phyloP scores from a whole-genome alignment of 1,140 invertebrate genomes.

The Dinoponera quadriceps region DNA sequence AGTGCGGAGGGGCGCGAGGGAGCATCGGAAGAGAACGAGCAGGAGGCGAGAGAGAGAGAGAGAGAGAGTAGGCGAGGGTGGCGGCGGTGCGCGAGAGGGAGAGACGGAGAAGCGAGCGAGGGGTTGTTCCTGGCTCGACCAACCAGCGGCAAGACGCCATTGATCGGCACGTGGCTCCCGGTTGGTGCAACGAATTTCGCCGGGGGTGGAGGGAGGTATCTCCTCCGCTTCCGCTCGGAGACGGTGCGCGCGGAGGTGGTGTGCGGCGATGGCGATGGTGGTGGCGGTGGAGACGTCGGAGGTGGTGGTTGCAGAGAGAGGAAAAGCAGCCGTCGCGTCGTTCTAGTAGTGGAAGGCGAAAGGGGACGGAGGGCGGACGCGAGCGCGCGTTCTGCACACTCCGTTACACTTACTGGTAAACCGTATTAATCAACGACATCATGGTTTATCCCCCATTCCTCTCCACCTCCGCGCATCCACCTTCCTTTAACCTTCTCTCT shows the following conservation, averaged over 20 bases:
- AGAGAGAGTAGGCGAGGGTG: neutral
- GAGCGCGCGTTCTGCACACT: conserved; percentile 83
- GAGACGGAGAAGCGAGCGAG: conserved; percentile 65
- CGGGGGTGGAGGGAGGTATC: conserved; percentile 65
- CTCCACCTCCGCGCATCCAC: conserved; percentile 60
- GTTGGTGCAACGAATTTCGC: conserved; percentile 72
- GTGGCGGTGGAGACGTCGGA: conserved; percentile 51
- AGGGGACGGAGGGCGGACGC: conserved; percentile 64
- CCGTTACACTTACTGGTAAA: conserved; percentile 86
- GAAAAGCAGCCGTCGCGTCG: conserved; percentile 64
- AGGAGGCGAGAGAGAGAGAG: conserved; percentile 21
- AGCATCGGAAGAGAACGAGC: neutral
- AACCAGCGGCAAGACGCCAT: conserved; percentile 85
- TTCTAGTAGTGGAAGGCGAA: conserved; percentile 9
- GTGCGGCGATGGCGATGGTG: conserved; percentile 61
- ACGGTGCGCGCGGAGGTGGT: conserved; percentile 46
- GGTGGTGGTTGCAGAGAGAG: conserved; percentile 61
- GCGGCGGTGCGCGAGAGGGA: conserved; percentile 18
- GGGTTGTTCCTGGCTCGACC: conserved; percentile 81
- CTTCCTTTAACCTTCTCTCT: conserved; percentile 66
- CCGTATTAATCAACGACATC: conserved; percentile 86
- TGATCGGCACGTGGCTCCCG: conserved; percentile 85
- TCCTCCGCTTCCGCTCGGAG: conserved; percentile 51
- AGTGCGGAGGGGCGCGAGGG: conserved; percentile 38
- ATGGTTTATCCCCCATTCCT: conserved; percentile 83